Evolutionary conservation across 2,113 vertebrate genomes (phyloP), one percentile per base, ranked within the genome.

Genomic region (Tupaia chinensis): DNA sequence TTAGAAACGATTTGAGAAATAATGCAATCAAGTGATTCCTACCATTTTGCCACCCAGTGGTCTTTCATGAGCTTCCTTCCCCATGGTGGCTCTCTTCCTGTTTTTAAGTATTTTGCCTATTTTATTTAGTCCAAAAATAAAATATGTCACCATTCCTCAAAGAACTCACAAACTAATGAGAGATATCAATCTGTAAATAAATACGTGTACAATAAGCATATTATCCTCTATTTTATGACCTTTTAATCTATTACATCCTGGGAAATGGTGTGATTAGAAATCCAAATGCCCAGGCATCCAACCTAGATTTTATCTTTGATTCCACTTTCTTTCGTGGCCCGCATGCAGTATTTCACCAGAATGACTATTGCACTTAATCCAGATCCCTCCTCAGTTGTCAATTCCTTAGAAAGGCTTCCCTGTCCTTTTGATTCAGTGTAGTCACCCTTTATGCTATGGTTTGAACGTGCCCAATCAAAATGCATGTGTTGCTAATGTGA

Each of bases 51-150:
- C 2, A 12, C 9, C 15, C 19, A 29, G 5, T 20, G 19, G 9
- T 14, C 63, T 84, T 65, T 72, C n/a, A 23, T 89, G 54, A 93
- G 13, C 10, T 2, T 11, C 25, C 25, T 22, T 13, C 9, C 23
- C 17, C 25, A 76, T 53, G 53, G 1, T 58, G 19, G 25, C 91
- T 16, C 53, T 8, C 61, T 91, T 11, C 25, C 15, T 72, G 32
- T 80, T 68, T 54, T 73, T 80, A 79, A 94, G 58, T 80, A 88
- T 89, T 76, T 86, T 92, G 34, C 12, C 44, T 9, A 27, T 86
- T 77, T 89, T n/a, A 82, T 89, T 95, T 80, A 73, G 19, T 53
- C 17, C n/a, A 89, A 88, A 93, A 63, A 34, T 81, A 89, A 73
- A 76, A 72, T 2, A 60, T 78, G 44, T 1, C 9, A 56, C 25